Evolutionary conservation across 2,797 vertebrate genomes (phyloP).

Genomic region (Phoebastria nigripes): DNA sequence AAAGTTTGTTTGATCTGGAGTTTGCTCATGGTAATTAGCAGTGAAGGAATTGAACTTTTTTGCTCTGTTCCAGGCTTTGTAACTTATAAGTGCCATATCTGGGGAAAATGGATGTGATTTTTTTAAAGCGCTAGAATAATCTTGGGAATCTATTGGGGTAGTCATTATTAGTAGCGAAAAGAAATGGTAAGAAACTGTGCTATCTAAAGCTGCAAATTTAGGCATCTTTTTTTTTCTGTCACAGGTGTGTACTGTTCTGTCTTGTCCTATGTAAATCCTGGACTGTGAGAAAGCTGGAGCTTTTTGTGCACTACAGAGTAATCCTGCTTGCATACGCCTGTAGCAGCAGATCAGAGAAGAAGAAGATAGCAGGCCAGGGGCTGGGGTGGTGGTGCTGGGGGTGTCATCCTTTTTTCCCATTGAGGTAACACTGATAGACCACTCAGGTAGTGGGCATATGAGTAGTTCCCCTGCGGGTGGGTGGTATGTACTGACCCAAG

Average conservation of each 20-base stretch:
- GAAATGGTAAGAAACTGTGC: neutral
- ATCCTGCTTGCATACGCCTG: neutral
- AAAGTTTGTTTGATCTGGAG: conserved; percentile 23
- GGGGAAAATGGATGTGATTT: neutral
- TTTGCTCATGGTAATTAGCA: conserved; percentile 38
- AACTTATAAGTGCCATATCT: neutral
- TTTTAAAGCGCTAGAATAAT: neutral
- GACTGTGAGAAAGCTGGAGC: neutral
- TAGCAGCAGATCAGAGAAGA: neutral
- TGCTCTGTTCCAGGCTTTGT: conserved; percentile 3
- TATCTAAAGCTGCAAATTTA: neutral
- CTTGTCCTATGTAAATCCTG: neutral
- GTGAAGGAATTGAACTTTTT: neutral
- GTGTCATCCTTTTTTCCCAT: accelerated
- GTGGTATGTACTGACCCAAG: neutral
- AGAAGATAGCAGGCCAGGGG: neutral
- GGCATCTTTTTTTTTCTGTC: neutral
- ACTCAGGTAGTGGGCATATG: neutral
- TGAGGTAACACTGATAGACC: neutral
- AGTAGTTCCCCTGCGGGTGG: too few species aligned
- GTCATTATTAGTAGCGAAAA: neutral
- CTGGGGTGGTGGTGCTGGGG: neutral
- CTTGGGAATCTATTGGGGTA: neutral
- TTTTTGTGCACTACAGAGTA: neutral
- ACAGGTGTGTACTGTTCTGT: neutral